These are phyloP conservation scores for Muscidifurax raptorellus DNA, from an alignment of 1,140 invertebrate genomes.

Conservation along the genomic window DNA sequence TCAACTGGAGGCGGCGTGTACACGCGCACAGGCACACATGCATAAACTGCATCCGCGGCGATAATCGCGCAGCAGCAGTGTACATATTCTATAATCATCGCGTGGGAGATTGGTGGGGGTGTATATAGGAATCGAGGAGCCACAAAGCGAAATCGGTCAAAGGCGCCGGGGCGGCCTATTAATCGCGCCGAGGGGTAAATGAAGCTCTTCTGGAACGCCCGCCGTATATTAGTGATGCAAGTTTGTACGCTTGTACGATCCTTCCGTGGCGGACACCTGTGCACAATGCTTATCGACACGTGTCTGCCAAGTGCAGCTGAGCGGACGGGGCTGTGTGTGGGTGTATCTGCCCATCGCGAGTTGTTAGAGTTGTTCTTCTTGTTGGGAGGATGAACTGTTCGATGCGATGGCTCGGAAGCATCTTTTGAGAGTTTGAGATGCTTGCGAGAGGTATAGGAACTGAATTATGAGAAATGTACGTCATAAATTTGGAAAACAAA, in stretches of 20 bases:
- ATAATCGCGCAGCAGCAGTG: neutral
- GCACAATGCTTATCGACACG: neutral
- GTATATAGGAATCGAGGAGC: neutral
- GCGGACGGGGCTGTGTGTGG: neutral
- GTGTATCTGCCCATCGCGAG: too few relatives aligned
- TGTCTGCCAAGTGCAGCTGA: neutral
- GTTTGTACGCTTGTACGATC: neutral
- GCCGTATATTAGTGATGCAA: neutral
- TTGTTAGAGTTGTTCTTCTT: too few relatives aligned
- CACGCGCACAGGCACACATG: too few relatives aligned
- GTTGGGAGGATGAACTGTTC: too few relatives aligned
- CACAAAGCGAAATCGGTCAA: conserved; percentile 23
- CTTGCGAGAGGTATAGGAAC: too few relatives aligned
- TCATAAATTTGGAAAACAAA: too few relatives aligned
- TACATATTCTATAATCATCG: conserved; percentile 7
- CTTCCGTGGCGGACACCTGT: neutral
- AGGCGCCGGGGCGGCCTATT: neutral
- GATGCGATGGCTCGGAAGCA: too few relatives aligned
- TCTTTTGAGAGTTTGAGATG: too few relatives aligned
- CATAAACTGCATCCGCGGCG: neutral
- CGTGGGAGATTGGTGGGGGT: neutral
- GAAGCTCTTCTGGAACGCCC: neutral
- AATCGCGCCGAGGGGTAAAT: neutral
- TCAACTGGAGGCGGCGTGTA: neutral
- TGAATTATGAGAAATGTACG: too few relatives aligned